These are phyloP conservation scores for Drosophila mimetica DNA, from an alignment of 2,888 invertebrate genomes.

Conservation along the genomic window DNA sequence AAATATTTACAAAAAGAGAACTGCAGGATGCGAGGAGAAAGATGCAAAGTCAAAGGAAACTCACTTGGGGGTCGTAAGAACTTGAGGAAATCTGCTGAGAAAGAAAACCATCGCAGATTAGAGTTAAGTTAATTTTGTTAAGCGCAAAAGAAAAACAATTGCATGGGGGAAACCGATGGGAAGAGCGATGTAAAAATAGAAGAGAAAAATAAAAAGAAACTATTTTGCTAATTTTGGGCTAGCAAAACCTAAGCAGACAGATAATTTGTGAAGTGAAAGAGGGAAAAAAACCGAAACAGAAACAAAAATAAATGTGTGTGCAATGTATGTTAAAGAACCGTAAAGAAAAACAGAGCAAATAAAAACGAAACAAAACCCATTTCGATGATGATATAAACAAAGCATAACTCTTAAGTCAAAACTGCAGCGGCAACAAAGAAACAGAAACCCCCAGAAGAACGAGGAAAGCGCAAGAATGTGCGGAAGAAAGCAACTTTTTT, in stretches of 20 bases:
- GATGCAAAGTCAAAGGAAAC: conserved; percentile 12
- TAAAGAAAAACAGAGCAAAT: conserved; percentile 43
- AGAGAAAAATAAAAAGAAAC: conserved; percentile 36
- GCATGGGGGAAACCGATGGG: conserved; percentile 18
- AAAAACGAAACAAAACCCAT: conserved; percentile 44
- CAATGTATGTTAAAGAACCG: conserved; percentile 59
- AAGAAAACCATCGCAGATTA: conserved; percentile 29
- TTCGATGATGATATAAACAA: conserved; percentile 38
- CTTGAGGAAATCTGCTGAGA: conserved; percentile 29
- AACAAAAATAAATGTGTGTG: conserved; percentile 54
- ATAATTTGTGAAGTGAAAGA: conserved; percentile 44
- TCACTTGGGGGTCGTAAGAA: conserved; percentile 7
- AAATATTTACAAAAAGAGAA: conserved; percentile 43
- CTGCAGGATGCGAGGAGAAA: conserved; percentile 21
- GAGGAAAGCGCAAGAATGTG: conserved; percentile 5
- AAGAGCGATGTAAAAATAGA: conserved; percentile 35
- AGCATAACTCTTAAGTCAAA: conserved; percentile 43
- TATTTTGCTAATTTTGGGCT: conserved; percentile 51
- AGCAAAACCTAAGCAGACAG: conserved; percentile 39
- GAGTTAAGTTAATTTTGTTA: conserved; percentile 34
- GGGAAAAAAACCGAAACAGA: conserved; percentile 11
- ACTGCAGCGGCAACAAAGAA: conserved; percentile 19
- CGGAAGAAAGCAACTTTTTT: conserved; percentile 27
- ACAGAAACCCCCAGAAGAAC: conserved; percentile 11
- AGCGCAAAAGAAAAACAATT: conserved; percentile 23